These are phyloP conservation scores for Trypoxylon attenuatum DNA, from an alignment of 2,888 invertebrate species.

Conservation along the genomic window DNA sequence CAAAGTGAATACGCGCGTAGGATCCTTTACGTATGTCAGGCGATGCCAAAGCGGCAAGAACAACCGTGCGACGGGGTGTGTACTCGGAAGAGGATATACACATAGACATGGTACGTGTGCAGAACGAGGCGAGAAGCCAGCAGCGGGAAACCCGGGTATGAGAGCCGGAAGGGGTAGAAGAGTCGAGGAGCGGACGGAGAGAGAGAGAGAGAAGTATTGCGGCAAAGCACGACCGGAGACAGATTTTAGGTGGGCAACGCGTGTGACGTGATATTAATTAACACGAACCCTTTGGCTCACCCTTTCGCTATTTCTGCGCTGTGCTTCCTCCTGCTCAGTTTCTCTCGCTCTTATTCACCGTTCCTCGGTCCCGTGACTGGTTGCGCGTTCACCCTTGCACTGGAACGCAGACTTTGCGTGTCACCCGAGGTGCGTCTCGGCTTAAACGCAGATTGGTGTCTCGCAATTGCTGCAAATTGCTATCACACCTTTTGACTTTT, in stretches of 20 bases:
- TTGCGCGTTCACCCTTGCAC: slow-evolving; percentile 32
- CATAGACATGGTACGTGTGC: slow-evolving; percentile 5
- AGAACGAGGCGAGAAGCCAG: slow-evolving; percentile 34
- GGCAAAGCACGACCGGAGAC: slow-evolving; percentile 56
- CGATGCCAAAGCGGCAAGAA: slow-evolving; percentile 41
- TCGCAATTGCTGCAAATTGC: no score
- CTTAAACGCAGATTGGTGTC: no score
- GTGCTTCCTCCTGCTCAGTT: slow-evolving; percentile 8
- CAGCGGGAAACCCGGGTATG: slow-evolving; percentile 23
- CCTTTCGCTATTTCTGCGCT: slow-evolving; percentile 39
- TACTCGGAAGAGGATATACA: slow-evolving; percentile 13
- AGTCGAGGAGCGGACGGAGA: slow-evolving; percentile 40
- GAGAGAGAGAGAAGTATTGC: slow-evolving; percentile 48
- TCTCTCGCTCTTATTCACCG: slow-evolving; percentile 19
- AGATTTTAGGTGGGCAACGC: slow-evolving; percentile 69
- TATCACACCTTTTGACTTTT: no score
- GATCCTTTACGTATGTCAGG: slow-evolving; percentile 35
- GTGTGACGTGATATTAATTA: slow-evolving; percentile 74
- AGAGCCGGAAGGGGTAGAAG: slow-evolving; percentile 22
- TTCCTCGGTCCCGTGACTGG: slow-evolving; percentile 30
- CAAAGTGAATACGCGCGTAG: slow-evolving; percentile 31
- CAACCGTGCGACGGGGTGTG: slow-evolving; percentile 23
- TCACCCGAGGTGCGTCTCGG: no score
- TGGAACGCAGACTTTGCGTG: slow-evolving; percentile 64
- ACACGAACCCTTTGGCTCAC: slow-evolving; percentile 71